phyloP scores from a whole-genome alignment of 2,888 invertebrate genomes.

The Eurois occulta region DNA sequence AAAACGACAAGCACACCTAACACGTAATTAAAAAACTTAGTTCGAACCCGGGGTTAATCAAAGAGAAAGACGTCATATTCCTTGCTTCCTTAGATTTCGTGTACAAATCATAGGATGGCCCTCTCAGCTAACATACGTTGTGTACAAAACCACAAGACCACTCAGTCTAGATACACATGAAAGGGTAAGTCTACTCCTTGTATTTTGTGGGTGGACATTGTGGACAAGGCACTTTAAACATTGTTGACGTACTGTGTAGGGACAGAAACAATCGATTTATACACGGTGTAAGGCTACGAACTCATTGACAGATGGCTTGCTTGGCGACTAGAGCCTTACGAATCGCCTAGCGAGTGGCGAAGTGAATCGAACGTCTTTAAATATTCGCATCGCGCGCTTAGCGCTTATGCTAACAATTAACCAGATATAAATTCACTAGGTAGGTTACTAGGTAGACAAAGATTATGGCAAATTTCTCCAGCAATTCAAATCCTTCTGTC shows the following conservation, averaged over 20 bases:
- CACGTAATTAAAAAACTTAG: constrained; percentile 1
- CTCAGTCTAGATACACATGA: not conserved
- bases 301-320: not conserved
- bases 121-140: not conserved
- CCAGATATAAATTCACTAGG: not conserved
- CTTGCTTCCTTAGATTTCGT: not conserved
- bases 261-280: not conserved
- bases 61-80: not conserved
- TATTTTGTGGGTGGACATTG: constrained; percentile 1
- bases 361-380: too few relatives aligned
- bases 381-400: not conserved
- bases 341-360: not conserved
- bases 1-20: not conserved
- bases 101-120: not conserved
- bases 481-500: too few relatives aligned
- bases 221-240: not conserved
- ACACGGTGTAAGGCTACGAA: not conserved
- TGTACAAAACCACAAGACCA: not conserved
- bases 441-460: too few relatives aligned
- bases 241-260: not conserved
- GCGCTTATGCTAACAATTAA: not conserved
- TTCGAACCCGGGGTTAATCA: not conserved
- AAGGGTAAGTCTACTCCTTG: too few relatives aligned
- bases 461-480: too few relatives aligned
- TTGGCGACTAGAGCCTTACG: not conserved